Conservation (phyloP, 2,113 vertebrate species). For the Urocolius indicus region DNA sequence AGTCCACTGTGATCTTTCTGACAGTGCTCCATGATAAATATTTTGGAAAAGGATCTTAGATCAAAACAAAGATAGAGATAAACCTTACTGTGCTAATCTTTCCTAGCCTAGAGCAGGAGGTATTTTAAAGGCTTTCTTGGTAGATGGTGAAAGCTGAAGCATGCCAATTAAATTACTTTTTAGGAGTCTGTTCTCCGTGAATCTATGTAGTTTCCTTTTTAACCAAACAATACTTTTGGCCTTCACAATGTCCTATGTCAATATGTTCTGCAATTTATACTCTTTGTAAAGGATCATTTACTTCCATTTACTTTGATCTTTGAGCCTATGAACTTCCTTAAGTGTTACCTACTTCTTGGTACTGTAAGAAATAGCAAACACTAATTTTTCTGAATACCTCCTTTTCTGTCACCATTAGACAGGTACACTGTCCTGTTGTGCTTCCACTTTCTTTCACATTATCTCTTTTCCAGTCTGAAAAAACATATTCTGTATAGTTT, state of each 20-base stretch:
- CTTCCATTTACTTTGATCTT: not conserved
- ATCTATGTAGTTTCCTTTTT: not conserved
- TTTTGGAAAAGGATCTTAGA: not conserved
- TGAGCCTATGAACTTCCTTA: not conserved
- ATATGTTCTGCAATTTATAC: not conserved
- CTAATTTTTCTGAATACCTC: not conserved
- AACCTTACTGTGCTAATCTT: not conserved
- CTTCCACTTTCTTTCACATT: not conserved
- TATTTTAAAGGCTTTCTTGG: not conserved
- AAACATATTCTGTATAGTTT: fast-evolving
- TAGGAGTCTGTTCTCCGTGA: not conserved
- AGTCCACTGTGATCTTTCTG: not conserved
- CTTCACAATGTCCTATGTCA: not conserved
- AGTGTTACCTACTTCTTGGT: not conserved
- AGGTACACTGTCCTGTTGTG: not conserved
- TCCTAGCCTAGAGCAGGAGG: not conserved
- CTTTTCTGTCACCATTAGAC: not conserved
- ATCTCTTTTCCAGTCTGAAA: not conserved
- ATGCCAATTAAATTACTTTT: not conserved
- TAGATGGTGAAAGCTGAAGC: not conserved
- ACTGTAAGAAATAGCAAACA: not conserved
- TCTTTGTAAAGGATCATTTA: not conserved
- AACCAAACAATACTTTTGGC: not conserved
- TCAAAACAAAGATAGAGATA: not conserved
- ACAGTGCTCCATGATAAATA: not conserved